These are phyloP conservation scores for Microtus agrestis DNA, from an alignment of 2,797 vertebrate species.

Conservation along the genomic window DNA sequence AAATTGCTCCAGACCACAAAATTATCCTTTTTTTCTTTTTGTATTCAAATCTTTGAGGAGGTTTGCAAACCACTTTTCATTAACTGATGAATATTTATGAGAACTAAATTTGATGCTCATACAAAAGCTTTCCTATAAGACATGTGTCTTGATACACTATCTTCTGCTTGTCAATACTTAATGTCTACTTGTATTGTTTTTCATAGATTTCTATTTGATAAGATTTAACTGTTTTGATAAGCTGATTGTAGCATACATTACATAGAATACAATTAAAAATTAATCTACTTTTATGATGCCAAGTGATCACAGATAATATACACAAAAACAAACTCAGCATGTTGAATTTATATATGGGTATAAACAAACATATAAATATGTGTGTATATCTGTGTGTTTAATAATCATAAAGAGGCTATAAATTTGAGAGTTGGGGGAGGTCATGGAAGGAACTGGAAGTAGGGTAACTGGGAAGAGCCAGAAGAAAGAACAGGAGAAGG, in stretches of 20 bases:
- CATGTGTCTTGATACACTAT: background rate
- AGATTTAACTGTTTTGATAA: background rate
- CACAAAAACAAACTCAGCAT: background rate
- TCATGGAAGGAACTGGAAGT: background rate
- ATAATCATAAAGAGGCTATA: background rate
- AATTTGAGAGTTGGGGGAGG: background rate
- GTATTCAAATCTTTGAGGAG: slow-evolving; percentile 87
- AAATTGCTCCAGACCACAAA: slow-evolving; percentile 97
- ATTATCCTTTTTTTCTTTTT: slow-evolving; percentile 95
- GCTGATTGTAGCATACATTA: background rate
- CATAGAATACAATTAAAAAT: background rate
- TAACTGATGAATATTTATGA: background rate
- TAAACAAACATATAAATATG: background rate
- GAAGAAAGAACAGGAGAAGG: background rate
- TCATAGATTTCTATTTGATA: background rate
- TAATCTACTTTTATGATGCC: background rate
- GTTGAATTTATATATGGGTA: background rate
- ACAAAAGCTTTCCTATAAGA: background rate
- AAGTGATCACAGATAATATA: background rate
- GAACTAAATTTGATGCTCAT: background rate
- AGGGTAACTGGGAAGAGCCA: background rate
- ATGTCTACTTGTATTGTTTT: background rate
- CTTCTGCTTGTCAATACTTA: background rate
- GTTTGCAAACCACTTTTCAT: slow-evolving; percentile 18
- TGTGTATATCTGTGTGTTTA: background rate